Base-by-base conservation (phyloP, 2,888 invertebrate species). In the Agrochola litura region DNA sequence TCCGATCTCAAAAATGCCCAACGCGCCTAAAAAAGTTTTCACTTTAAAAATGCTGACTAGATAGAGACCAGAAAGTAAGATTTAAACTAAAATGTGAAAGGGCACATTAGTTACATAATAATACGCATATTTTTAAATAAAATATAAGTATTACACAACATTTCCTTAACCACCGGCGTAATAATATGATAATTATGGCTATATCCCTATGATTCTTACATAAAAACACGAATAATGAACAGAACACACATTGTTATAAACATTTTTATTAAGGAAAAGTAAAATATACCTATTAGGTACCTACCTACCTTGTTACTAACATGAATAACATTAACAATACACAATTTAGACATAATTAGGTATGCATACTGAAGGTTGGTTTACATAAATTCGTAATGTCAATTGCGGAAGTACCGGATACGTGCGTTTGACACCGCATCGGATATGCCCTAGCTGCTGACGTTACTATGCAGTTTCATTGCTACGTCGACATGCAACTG, bases 341-440 rank as follows among this genome's bases (percentile, higher is more conserved):
- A 52, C 37, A 52, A 61, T 67, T 70, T 37, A n/a, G 8, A n/a
- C 37, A 64, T 68, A 63, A 74, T 84, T 67, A 71, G 52, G 19
- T 77, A 67, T 67, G 56, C 71, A 73, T 73, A 74, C 78, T 77
- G 71, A 71, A 67, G 69, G 52, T 58, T 76, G 71, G 68, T 86
- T 86, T 82, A 87, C 88, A 82, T 83, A 89, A 86, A 86, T 83
- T 73, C 73, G 83, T 86, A 87, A 82, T 87, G 87, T 88, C 89
- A 88, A 86, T 89, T 86, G 85, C 86, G 88, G 87, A 85, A 87
- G 79, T 80, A 80, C 83, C 85, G 89, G 91, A 89, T 89, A 89
- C 87, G 86, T 86, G 89, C 73, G 85, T 88, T 86, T 90, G 90
- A 90, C 90, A 86, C 77, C 77, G 85, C 86, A 82, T 89, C 91